Conservation (phyloP, 2,888 invertebrate species). For the Phaonia tiefii region DNA sequence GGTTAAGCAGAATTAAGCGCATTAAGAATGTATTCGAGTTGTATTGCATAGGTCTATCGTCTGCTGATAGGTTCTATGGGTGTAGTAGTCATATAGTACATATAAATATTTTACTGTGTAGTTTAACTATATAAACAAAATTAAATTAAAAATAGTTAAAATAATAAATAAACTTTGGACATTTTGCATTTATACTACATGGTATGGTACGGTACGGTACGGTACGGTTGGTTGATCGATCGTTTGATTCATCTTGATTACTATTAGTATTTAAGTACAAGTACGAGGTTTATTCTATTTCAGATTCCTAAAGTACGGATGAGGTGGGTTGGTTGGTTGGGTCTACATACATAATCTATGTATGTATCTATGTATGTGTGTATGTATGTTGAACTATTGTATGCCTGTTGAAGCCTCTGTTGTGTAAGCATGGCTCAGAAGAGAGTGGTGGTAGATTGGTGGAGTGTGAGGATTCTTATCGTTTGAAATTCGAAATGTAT, state of each 20-base stretch:
- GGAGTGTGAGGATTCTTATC: slow-evolving; percentile 1
- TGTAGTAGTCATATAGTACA: not conserved
- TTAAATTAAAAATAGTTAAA: slow-evolving; percentile 48
- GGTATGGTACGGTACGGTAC: slow-evolving; percentile 51
- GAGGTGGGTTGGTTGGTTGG: too few relatives aligned
- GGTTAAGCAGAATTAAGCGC: not conserved
- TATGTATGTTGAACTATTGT: not conserved
- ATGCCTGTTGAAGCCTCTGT: slow-evolving; percentile 30
- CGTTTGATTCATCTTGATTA: not conserved
- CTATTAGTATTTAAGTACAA: slow-evolving; percentile 33
- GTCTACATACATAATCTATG: not conserved
- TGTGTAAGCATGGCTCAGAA: slow-evolving; percentile 23
- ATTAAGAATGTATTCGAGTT: not conserved
- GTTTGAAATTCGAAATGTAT: not conserved
- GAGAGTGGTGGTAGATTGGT: not conserved
- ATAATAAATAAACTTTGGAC: slow-evolving; percentile 66
- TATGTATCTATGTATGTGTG: not conserved
- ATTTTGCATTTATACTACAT: slow-evolving; percentile 65
- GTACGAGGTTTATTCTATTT: slow-evolving; percentile 56
- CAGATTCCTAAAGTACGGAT: not conserved
- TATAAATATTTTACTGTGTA: not conserved
- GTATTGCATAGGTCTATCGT: not conserved
- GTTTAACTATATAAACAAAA: not conserved
- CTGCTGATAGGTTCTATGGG: not conserved
- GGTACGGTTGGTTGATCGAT: not conserved